Conservation (phyloP, 2,888 invertebrate genomes). For the Drosophila merina region DNA sequence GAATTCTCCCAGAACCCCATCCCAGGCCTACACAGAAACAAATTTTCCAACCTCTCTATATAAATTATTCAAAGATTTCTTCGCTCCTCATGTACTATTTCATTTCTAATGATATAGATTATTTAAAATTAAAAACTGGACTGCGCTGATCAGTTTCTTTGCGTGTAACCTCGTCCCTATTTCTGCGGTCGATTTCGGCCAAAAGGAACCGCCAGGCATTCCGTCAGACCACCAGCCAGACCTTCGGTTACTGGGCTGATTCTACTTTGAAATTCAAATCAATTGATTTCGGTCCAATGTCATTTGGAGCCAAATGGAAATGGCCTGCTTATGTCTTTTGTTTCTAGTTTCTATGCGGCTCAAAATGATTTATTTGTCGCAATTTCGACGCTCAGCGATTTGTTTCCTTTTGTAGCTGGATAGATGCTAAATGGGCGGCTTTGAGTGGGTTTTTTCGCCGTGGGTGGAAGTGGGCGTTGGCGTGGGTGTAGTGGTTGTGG, state of each 20-base stretch:
- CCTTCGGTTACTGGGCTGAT: constrained; percentile 22
- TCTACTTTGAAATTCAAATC: constrained; percentile 78
- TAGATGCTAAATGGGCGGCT: constrained; percentile 20
- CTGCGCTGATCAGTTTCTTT: background rate
- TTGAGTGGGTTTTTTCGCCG: constrained; percentile 1
- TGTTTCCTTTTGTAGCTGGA: constrained; percentile 45
- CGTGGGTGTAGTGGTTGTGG: background rate
- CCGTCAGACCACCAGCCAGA: constrained; percentile 23
- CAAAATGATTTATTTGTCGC: constrained; percentile 81
- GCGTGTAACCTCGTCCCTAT: constrained; percentile 11
- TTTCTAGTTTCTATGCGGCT: constrained; percentile 67
- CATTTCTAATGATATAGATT: too few species aligned
- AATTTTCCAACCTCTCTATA: background rate
- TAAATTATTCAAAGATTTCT: background rate
- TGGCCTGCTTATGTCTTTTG: constrained; percentile 78
- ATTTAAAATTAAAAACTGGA: too few species aligned
- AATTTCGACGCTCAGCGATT: constrained; percentile 78
- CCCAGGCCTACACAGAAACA: background rate
- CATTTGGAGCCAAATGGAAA: constrained; percentile 77
- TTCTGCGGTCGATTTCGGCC: constrained; percentile 46
- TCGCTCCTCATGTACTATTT: background rate
- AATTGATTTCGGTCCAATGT: constrained; percentile 75
- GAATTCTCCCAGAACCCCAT: constrained; percentile 28
- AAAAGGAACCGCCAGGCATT: constrained; percentile 11
- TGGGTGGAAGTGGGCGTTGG: background rate